Evolutionary conservation across 2,113 vertebrate species (phyloP).

Genomic region (Phalacrocorax pelagicus): DNA sequence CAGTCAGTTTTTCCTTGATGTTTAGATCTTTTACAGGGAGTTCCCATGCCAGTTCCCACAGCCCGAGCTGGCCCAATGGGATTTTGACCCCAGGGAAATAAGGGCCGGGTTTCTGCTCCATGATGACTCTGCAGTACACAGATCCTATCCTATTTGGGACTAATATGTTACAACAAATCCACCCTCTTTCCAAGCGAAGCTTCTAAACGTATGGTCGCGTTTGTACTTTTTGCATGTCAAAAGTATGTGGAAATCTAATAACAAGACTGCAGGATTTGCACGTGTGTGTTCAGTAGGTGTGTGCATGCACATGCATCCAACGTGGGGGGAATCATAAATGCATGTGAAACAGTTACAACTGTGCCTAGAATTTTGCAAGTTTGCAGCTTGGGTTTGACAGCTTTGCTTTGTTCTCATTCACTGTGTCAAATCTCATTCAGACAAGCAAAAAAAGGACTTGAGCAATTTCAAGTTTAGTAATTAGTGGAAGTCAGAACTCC

Average conservation of each 20-base stretch:
- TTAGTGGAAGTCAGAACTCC: not conserved
- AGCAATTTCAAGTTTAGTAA: not conserved
- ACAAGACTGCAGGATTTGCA: not conserved
- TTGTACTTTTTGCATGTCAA: not conserved
- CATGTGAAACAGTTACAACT: not conserved
- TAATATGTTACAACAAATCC: not conserved
- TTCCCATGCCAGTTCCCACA: not conserved
- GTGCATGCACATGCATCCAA: not conserved
- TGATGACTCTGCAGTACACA: not conserved
- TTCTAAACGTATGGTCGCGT: not conserved
- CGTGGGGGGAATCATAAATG: not conserved
- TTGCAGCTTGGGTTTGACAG: not conserved
- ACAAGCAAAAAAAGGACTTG: not conserved
- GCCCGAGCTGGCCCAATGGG: not conserved
- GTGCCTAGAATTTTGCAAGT: not conserved
- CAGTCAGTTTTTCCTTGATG: not conserved
- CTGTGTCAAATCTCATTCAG: not conserved
- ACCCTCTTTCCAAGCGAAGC: not conserved
- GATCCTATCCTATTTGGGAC: not conserved
- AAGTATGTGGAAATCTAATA: not conserved
- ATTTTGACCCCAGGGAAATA: not conserved
- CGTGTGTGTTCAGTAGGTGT: rapidly evolving
- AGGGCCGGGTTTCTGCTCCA: not conserved
- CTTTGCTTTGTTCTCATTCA: not conserved
- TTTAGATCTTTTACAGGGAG: not conserved